A percentile compares a stretch with the other conserved stretches of the same genome.
Evolutionary conservation across 2,797 vertebrate species (phyloP).

Genomic region (Carcharodon carcharias): DNA sequence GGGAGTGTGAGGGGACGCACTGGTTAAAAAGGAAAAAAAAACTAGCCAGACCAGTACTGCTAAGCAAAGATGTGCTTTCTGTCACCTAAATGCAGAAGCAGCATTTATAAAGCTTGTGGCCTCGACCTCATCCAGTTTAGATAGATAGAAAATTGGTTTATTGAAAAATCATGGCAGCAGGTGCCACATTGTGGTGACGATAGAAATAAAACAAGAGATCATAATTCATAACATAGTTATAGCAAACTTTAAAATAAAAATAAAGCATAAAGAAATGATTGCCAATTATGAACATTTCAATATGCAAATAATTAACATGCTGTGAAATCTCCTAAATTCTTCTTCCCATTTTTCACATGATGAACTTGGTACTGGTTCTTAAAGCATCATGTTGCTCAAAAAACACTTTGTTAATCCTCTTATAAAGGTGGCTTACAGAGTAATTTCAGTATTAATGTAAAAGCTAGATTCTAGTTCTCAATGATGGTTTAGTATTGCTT

Average conservation of each 20-base stretch:
- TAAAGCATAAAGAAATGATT: too few relatives aligned
- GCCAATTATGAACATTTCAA: too few relatives aligned
- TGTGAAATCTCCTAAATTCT: neutral
- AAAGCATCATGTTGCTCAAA: neutral
- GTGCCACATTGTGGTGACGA: too few relatives aligned
- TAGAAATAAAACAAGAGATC: too few relatives aligned
- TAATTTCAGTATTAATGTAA: neutral
- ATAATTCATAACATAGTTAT: too few relatives aligned
- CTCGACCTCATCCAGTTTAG: neutral
- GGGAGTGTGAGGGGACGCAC: neutral
- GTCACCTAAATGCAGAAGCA: neutral
- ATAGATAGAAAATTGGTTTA: too few relatives aligned
- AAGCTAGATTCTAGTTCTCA: neutral
- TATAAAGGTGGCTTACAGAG: neutral
- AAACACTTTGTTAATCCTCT: neutral
- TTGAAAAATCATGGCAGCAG: too few relatives aligned
- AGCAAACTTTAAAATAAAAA: too few relatives aligned
- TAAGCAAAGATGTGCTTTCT: neutral
- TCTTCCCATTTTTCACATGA: neutral
- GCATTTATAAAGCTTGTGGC: neutral
- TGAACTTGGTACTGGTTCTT: neutral
- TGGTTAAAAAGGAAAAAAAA: neutral
- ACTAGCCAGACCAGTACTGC: neutral
- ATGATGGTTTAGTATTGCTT: neutral
- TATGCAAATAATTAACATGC: neutral